Conservation (phyloP, 2,888 invertebrate genomes). For the Melitaea athalia region DNA sequence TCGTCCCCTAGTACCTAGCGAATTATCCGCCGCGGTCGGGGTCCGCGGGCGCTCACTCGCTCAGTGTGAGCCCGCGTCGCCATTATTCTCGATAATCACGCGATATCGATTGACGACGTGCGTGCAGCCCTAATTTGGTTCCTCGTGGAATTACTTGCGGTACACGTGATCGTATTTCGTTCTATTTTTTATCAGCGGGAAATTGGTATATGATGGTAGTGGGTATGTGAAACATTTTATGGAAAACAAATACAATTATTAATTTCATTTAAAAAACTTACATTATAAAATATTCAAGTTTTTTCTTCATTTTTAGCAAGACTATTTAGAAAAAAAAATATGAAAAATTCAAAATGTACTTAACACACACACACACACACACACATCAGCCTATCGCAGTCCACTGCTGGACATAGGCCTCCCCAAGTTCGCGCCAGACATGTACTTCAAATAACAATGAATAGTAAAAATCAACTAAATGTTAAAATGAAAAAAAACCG, state of each 20-base stretch:
- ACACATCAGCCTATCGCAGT: too few relatives aligned
- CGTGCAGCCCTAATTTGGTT: slow-evolving; percentile 65
- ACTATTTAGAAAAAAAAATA: too few relatives aligned
- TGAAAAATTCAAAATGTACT: too few relatives aligned
- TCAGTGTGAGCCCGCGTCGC: slow-evolving; percentile 43
- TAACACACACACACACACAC: too few relatives aligned
- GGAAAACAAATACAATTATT: neutral
- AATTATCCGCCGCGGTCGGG: slow-evolving; percentile 52
- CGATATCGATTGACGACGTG: slow-evolving; percentile 71
- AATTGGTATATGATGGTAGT: neutral
- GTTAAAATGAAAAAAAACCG: too few relatives aligned
- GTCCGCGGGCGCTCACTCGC: slow-evolving; percentile 44
- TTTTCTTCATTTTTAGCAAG: too few relatives aligned
- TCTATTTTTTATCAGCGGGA: slow-evolving; percentile 11
- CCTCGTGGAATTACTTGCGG: slow-evolving; percentile 38
- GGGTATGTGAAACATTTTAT: neutral
- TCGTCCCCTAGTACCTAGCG: slow-evolving; percentile 46
- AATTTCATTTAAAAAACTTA: too few relatives aligned
- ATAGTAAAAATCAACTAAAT: too few relatives aligned
- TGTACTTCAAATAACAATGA: too few relatives aligned
- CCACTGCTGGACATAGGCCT: too few relatives aligned
- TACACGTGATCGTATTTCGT: slow-evolving; percentile 27
- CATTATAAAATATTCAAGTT: too few relatives aligned
- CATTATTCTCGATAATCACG: slow-evolving; percentile 77
- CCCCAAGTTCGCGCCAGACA: too few relatives aligned